phyloP scores from a whole-genome alignment of 2,888 invertebrate species.

The Acrobasis repandana region DNA sequence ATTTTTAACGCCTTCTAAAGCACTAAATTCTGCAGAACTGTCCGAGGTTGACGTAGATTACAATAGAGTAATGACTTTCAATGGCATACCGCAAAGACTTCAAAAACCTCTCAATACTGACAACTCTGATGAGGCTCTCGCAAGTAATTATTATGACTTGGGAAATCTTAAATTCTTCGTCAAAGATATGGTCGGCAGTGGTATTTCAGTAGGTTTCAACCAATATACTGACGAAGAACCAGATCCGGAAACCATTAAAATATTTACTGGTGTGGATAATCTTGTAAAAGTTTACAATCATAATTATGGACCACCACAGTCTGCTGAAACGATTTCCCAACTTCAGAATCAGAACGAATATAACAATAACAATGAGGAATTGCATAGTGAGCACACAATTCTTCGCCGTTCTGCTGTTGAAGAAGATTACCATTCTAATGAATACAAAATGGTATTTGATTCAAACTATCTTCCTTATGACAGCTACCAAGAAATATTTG shows the following conservation, averaged over 20 bases:
- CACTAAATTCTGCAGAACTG: constrained; percentile 65
- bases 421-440: constrained; percentile 51
- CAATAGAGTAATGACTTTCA: constrained; percentile 44
- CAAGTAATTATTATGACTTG: constrained; percentile 43
- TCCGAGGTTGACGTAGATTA: constrained; percentile 55
- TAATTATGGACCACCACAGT: constrained; percentile 44
- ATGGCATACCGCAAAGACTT: constrained; percentile 60
- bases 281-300: constrained; percentile 60
- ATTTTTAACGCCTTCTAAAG: constrained; percentile 51
- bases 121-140: constrained; percentile 35
- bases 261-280: constrained; percentile 64
- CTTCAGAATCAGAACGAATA: constrained; percentile 17
- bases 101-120: constrained; percentile 61
- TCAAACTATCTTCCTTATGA: constrained; percentile 45
- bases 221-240: constrained; percentile 66
- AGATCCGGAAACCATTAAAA: constrained; percentile 60
- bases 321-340: constrained; percentile 6
- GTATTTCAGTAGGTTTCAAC: constrained; percentile 68
- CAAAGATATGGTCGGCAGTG: constrained; percentile 66
- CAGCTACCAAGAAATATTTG: constrained; percentile 49
- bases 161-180: constrained; percentile 59
- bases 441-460: constrained; percentile 48
- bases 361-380: constrained; percentile 26
- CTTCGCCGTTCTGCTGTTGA: constrained; percentile 42
- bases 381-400: constrained; percentile 39